Evolutionary conservation across 2,797 vertebrate species (phyloP).

Genomic region (Distichodus sexfasciatus): DNA sequence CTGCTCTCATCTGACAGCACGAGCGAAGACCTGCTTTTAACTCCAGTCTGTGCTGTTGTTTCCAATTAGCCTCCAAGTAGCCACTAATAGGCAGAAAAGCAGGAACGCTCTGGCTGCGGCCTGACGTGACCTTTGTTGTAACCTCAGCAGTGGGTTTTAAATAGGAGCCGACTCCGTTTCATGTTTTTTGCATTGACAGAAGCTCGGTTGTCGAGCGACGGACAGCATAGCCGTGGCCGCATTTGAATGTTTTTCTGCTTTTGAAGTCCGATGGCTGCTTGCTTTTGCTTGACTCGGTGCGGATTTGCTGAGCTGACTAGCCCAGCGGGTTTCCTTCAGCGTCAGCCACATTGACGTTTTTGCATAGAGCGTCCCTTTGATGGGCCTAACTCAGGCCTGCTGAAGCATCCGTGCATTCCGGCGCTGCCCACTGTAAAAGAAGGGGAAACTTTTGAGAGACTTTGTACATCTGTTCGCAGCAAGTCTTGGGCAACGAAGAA

Average conservation of each 20-base stretch:
- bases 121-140: neutral
- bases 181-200: neutral
- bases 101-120: neutral
- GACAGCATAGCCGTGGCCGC: neutral
- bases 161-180: neutral
- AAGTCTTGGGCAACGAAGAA: too few species aligned
- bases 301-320: constrained; percentile 12
- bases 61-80: neutral
- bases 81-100: neutral
- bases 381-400: neutral
- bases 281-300: neutral
- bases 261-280: neutral
- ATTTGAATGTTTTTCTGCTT: neutral
- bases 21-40: neutral
- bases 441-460: neutral
- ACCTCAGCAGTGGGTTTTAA: neutral
- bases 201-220: neutral
- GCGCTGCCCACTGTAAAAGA: too few species aligned
- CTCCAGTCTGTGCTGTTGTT: neutral
- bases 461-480: too few species aligned
- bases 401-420: constrained; percentile 4
- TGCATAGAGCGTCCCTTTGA: too few species aligned
- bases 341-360: too few species aligned
- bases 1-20: neutral
- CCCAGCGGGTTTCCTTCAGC: too few species aligned